phyloP scores from a whole-genome alignment of 2,113 vertebrate species.

The Perognathus longimembris region DNA sequence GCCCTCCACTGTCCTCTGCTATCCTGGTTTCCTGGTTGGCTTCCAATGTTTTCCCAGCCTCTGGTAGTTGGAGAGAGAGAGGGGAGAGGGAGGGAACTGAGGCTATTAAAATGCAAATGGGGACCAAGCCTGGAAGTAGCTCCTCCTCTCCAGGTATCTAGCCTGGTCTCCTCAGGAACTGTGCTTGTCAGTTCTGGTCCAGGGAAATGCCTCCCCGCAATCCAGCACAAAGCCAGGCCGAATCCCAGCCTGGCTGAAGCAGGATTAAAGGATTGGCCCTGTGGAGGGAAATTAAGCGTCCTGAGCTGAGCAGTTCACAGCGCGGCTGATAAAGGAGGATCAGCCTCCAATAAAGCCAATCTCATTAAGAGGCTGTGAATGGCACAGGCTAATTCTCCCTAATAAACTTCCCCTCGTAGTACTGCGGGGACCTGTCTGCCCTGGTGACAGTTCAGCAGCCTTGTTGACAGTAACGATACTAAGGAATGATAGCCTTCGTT shows the following conservation, averaged over 20 bases:
- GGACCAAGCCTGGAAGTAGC: slow-evolving; percentile 65
- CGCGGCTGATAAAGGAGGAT: slow-evolving; percentile 79
- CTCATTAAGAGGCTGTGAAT: slow-evolving; percentile 82
- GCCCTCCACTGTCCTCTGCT: not conserved
- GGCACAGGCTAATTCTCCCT: slow-evolving; percentile 75
- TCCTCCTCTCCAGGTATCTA: not conserved
- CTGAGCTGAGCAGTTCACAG: slow-evolving; percentile 80
- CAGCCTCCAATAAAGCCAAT: slow-evolving; percentile 80
- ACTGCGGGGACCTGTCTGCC: not conserved
- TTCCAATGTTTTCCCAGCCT: slow-evolving; percentile 24
- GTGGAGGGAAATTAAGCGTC: slow-evolving; percentile 82
- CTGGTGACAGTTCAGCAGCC: not conserved
- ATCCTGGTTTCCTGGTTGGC: not conserved
- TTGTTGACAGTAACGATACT: not conserved
- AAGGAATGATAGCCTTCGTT: not conserved
- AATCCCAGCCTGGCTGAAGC: slow-evolving; percentile 78
- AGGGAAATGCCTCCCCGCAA: slow-evolving; percentile 76
- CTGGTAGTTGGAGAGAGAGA: slow-evolving; percentile 47
- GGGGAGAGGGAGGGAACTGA: not conserved
- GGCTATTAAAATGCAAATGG: slow-evolving; percentile 84
- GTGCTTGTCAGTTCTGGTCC: slow-evolving; percentile 85
- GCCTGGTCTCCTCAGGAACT: slow-evolving; percentile 36
- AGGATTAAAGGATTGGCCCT: slow-evolving; percentile 86
- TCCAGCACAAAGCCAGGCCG: slow-evolving; percentile 72
- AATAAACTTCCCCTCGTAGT: slow-evolving; percentile 73